phyloP scores from a whole-genome alignment of 2,888 invertebrate genomes.

The Metopia argyrocephala region DNA sequence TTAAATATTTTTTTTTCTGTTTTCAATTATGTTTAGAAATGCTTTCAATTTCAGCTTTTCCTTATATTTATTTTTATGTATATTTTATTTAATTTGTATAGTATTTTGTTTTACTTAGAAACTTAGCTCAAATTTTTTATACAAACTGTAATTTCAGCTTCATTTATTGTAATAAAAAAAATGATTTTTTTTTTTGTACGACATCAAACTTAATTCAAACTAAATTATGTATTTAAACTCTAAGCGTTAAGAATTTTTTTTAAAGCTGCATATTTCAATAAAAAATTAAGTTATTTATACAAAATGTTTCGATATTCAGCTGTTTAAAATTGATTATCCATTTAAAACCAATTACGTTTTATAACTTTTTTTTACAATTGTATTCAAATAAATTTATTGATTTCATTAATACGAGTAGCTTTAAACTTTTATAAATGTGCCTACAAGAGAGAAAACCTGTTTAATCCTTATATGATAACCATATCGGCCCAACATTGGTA shows the following conservation, averaged over 20 bases:
- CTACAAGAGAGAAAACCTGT: too few species aligned
- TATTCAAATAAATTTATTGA: too few species aligned
- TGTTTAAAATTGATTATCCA: too few species aligned
- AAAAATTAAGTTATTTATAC: too few species aligned
- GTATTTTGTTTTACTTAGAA: constrained; percentile 27
- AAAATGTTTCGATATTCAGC: too few species aligned
- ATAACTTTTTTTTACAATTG: too few species aligned
- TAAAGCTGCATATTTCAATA: too few species aligned
- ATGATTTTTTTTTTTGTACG: constrained; percentile 17
- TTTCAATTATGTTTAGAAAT: constrained; percentile 24
- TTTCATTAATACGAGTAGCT: too few species aligned
- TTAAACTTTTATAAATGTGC: too few species aligned
- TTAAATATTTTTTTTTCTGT: constrained; percentile 24
- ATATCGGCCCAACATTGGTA: too few species aligned
- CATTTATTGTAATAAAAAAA: constrained; percentile 13
- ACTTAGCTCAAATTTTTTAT: constrained; percentile 30
- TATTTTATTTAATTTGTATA: constrained; percentile 38
- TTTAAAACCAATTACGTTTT: too few species aligned
- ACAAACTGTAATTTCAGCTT: constrained; percentile 64
- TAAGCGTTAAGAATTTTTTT: constrained; percentile 15
- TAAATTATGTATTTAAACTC: constrained; percentile 58
- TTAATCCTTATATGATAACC: too few species aligned
- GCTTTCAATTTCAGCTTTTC: not conserved
- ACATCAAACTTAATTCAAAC: constrained; percentile 54
- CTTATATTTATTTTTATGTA: not conserved